A percentile compares a stretch with the other conserved stretches of the same genome.
Evolutionary conservation across 2,113 vertebrate genomes (phyloP).

Genomic region (Pituophis catenifer): DNA sequence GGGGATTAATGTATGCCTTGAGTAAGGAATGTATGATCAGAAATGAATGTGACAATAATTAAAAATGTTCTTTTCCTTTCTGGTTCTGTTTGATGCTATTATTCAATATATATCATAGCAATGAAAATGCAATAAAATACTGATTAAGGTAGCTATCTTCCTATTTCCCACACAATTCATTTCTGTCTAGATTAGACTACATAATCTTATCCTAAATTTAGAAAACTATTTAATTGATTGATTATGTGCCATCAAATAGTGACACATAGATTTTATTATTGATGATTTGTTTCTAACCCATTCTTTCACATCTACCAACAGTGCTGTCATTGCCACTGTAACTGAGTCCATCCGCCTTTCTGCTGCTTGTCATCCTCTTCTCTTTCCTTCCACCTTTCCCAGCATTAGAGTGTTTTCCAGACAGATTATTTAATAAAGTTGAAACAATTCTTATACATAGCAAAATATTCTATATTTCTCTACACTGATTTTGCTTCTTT

Average conservation of each 20-base stretch:
- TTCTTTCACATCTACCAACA: not conserved
- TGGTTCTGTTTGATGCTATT: not conserved
- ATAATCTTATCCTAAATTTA: not conserved
- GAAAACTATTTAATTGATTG: not conserved
- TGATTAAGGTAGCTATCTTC: not conserved
- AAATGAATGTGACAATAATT: not conserved
- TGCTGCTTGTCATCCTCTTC: not conserved
- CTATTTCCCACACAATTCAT: not conserved
- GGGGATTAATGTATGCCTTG: not conserved
- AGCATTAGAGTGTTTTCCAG: not conserved
- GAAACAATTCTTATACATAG: not conserved
- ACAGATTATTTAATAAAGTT: not conserved
- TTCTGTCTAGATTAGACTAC: not conserved
- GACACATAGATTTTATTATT: not conserved
- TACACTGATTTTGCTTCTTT: not conserved
- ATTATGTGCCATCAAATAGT: not conserved
- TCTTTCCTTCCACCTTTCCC: not conserved
- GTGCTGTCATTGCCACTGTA: not conserved
- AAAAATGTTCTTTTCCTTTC: not conserved
- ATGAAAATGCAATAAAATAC: not conserved
- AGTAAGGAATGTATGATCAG: not conserved
- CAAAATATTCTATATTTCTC: not conserved
- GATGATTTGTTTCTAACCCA: not conserved
- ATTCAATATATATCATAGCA: not conserved
- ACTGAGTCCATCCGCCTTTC: not conserved